These are phyloP conservation scores for Anas platyrhynchos DNA, from an alignment of 2,113 vertebrate species.

Conservation along the genomic window DNA sequence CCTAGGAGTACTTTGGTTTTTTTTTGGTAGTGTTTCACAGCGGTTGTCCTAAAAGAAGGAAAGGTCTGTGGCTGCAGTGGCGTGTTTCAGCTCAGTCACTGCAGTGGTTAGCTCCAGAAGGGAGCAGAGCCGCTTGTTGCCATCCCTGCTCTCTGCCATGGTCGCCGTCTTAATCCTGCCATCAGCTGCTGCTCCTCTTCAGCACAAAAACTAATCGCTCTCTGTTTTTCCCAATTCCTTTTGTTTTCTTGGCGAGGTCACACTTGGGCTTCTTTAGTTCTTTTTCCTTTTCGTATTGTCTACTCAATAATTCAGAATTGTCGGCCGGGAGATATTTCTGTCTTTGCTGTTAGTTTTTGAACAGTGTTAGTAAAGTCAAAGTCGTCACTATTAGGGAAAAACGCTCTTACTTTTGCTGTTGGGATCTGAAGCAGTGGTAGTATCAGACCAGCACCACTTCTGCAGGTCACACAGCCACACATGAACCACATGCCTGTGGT, in stretches of 20 bases:
- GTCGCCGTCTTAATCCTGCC: not conserved
- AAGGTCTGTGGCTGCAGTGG: not conserved
- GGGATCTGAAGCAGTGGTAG: not conserved
- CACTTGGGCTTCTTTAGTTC: conserved; percentile 20
- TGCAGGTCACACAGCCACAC: not conserved
- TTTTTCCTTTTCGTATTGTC: not conserved
- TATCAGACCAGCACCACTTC: not conserved
- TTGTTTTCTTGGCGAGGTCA: conserved; percentile 11
- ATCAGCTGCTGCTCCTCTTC: not conserved
- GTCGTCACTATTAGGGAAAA: not conserved
- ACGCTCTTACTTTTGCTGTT: not conserved
- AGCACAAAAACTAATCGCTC: not conserved
- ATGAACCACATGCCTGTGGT: not conserved
- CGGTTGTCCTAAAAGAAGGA: not conserved
- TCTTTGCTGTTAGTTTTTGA: conserved; percentile 2
- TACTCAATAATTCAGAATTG: conserved; percentile 48
- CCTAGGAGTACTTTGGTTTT: not conserved
- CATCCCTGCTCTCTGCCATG: not conserved
- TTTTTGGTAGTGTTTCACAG: not conserved
- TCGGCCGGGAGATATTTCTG: not conserved
- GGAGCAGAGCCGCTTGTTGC: not conserved
- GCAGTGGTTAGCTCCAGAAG: not conserved
- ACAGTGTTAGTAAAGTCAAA: not conserved
- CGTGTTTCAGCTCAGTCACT: not conserved
- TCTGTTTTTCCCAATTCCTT: not conserved